These are phyloP conservation scores for Calyptommatus sinebrachiatus DNA, from an alignment of 2,113 vertebrate species.

Conservation along the genomic window DNA sequence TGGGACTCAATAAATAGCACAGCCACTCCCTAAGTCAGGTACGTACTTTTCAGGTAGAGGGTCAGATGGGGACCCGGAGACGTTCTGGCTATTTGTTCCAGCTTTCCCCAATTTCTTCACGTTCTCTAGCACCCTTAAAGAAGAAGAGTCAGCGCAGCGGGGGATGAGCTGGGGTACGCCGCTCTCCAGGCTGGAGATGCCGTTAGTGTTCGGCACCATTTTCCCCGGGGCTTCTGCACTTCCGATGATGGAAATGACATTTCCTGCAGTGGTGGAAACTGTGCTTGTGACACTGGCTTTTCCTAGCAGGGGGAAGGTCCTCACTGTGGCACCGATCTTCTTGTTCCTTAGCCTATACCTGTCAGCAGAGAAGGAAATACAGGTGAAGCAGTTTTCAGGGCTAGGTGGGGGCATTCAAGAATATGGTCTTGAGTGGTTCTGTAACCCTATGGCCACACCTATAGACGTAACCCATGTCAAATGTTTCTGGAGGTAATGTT, in stretches of 20 bases:
- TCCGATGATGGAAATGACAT: constrained; percentile 77
- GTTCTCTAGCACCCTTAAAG: constrained; percentile 76
- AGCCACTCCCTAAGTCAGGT: background rate
- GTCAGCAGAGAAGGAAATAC: constrained; percentile 32
- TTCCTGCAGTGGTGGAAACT: constrained; percentile 74
- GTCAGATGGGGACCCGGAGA: constrained; percentile 70
- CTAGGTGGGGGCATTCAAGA: background rate
- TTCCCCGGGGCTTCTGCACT: constrained; percentile 78
- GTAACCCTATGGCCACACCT: too few species aligned
- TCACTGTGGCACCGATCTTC: constrained; percentile 84
- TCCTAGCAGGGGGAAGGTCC: constrained; percentile 83
- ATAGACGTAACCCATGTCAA: background rate
- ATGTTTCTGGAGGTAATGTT: background rate
- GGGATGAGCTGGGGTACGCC: constrained; percentile 83
- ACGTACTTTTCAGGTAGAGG: constrained; percentile 85
- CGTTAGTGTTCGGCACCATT: constrained; percentile 71
- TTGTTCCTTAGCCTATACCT: constrained; percentile 94
- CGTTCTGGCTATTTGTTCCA: constrained; percentile 72
- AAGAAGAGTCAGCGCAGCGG: constrained; percentile 76
- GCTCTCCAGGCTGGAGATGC: constrained; percentile 72
- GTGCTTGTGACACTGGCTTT: constrained; percentile 76
- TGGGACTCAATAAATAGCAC: too few species aligned
- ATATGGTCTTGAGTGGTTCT: background rate
- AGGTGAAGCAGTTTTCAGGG: background rate
- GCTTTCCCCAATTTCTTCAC: constrained; percentile 78